These are phyloP conservation scores for Rhopalosiphum padi DNA, from an alignment of 1,140 invertebrate genomes.

Conservation along the genomic window DNA sequence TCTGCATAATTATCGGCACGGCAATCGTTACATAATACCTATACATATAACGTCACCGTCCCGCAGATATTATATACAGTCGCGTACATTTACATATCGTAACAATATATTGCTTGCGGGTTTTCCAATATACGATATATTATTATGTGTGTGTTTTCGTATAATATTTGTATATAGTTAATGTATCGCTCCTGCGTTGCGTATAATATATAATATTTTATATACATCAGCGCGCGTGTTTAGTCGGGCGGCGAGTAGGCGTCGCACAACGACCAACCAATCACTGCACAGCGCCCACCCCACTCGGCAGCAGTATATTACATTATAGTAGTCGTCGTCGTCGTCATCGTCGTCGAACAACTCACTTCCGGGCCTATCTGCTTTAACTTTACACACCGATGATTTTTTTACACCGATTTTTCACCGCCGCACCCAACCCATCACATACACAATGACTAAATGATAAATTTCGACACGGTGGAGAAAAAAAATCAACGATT, in stretches of 20 bases:
- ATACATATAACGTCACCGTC: not conserved
- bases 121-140: not conserved
- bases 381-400: slow-evolving; percentile 50
- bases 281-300: slow-evolving; percentile 42
- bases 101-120: not conserved
- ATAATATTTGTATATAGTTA: not conserved
- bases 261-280: slow-evolving; percentile 49
- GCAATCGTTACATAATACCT: not conserved
- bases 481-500: slow-evolving; percentile 50
- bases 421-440: slow-evolving; percentile 50
- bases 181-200: not conserved
- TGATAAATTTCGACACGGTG: slow-evolving; percentile 49
- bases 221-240: not conserved
- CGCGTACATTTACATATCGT: not conserved
- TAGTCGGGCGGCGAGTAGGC: slow-evolving; percentile 46
- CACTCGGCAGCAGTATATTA: not conserved
- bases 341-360: slow-evolving; percentile 41
- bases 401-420: slow-evolving; percentile 53
- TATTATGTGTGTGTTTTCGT: not conserved
- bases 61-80: not conserved
- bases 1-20: not conserved
- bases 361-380: slow-evolving; percentile 42
- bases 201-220: slow-evolving; percentile 2
- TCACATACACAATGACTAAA: slow-evolving; percentile 46
- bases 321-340: not conserved